These are phyloP conservation scores for Mormyrops attenuatus DNA, from an alignment of 2,797 vertebrate genomes.

Conservation along the genomic window DNA sequence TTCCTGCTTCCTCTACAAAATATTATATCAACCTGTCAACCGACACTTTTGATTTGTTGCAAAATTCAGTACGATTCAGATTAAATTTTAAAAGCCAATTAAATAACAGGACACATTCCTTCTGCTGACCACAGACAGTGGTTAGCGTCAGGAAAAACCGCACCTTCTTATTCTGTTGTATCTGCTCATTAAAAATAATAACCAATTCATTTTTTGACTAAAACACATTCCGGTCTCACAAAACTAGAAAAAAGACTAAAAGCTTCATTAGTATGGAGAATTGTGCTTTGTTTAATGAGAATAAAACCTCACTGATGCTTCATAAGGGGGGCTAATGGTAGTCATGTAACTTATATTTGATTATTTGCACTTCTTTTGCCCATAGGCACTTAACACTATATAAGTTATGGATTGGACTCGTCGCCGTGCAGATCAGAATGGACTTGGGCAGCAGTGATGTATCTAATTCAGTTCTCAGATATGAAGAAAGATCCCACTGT, in stretches of 20 bases:
- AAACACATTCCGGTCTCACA: neutral
- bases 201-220: neutral
- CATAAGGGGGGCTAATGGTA: neutral
- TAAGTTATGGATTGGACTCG: neutral
- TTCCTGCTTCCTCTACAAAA: slow-evolving; percentile 2
- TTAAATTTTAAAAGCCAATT: neutral
- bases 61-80: neutral
- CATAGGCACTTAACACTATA: neutral
- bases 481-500: slow-evolving; percentile 23
- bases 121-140: neutral
- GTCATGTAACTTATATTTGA: slow-evolving; percentile 6
- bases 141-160: neutral
- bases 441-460: neutral
- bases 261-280: neutral
- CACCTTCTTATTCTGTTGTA: neutral
- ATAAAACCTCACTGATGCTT: neutral
- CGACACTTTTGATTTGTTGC: neutral
- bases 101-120: neutral
- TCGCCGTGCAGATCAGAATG: neutral
- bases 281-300: neutral
- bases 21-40: neutral
- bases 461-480: neutral
- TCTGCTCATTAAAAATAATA: slow-evolving; percentile 7
- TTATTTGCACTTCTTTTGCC: neutral
- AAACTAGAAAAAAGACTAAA: neutral